Percentiles rank a stretch among this genome's conserved stretches.
phyloP scores from a whole-genome alignment of 2,888 invertebrate genomes.

The Rhabditoides inermis region DNA sequence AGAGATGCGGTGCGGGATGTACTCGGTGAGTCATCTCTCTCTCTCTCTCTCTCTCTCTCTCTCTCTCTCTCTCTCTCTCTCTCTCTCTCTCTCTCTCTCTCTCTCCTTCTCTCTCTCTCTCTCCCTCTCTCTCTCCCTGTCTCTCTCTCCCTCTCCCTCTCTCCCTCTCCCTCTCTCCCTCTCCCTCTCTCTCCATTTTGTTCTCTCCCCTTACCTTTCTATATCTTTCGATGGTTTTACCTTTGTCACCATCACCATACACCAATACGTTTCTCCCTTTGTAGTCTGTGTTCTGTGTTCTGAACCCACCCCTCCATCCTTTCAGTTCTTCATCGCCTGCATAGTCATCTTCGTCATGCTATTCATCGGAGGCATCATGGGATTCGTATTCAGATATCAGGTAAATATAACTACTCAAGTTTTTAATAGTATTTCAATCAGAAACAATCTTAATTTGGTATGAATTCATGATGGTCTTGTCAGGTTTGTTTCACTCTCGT shows the following conservation, averaged over 20 bases:
- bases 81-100: neutral
- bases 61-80: neutral
- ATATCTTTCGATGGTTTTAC: neutral
- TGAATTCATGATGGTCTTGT: too few relatives aligned
- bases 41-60: neutral
- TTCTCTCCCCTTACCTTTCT: neutral
- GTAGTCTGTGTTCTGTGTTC: too few relatives aligned
- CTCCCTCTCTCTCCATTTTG: neutral
- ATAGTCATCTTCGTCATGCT: slow-evolving; percentile 47
- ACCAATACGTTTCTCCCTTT: neutral
- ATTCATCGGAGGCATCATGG: slow-evolving; percentile 49
- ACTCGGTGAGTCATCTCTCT: slow-evolving; percentile 28
- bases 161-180: neutral
- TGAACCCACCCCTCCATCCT: slow-evolving; percentile 6
- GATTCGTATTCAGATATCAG: slow-evolving; percentile 49
- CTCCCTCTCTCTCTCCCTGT: too few relatives aligned
- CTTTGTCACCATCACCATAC: slow-evolving; percentile 4
- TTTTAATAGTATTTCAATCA: too few relatives aligned
- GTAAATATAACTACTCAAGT: too few relatives aligned
- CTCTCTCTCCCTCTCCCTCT: neutral
- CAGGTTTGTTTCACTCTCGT: too few relatives aligned
- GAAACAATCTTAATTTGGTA: too few relatives aligned
- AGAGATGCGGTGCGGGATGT: slow-evolving; percentile 48
- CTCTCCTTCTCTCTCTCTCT: neutral
- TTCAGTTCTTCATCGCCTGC: slow-evolving; percentile 45